A percentile compares a stretch with the other conserved stretches of the same genome.
These are phyloP conservation scores for Leucopternis melanops DNA, from an alignment of 2,113 vertebrate genomes.

Conservation along the genomic window DNA sequence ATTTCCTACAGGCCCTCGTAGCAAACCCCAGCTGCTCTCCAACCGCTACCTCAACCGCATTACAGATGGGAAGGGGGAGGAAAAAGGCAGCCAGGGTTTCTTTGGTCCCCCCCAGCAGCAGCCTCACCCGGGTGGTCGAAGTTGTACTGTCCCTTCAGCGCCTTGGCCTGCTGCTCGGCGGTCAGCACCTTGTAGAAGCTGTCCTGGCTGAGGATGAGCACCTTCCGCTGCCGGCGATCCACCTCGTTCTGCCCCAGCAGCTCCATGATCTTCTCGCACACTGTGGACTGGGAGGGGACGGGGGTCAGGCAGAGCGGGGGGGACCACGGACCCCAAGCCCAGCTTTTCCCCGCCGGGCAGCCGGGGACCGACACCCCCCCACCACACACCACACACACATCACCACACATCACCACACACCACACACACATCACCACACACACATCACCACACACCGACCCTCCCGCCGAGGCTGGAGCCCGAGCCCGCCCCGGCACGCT, in stretches of 20 bases:
- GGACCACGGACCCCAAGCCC: background rate
- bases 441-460: too few species aligned
- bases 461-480: background rate
- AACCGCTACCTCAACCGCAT: fast-evolving
- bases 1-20: fast-evolving
- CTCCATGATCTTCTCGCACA: constrained; percentile 99
- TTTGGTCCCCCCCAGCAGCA: too few species aligned
- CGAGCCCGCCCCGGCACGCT: too few species aligned
- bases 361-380: too few species aligned
- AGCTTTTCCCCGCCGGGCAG: too few species aligned
- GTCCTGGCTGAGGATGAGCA: constrained; percentile 93
- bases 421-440: too few species aligned
- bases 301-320: background rate
- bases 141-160: constrained; percentile 94
- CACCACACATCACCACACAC: too few species aligned
- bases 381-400: too few species aligned
- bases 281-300: constrained; percentile 81
- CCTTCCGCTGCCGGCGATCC: constrained; percentile 89
- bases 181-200: constrained; percentile 92
- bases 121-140: constrained; percentile 93
- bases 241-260: constrained; percentile 94
- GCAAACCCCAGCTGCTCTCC: fast-evolving
- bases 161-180: constrained; percentile 88
- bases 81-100: background rate
- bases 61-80: fast-evolving